Base-by-base conservation (phyloP, 2,888 invertebrate species). In the Sesamia inferens region DNA sequence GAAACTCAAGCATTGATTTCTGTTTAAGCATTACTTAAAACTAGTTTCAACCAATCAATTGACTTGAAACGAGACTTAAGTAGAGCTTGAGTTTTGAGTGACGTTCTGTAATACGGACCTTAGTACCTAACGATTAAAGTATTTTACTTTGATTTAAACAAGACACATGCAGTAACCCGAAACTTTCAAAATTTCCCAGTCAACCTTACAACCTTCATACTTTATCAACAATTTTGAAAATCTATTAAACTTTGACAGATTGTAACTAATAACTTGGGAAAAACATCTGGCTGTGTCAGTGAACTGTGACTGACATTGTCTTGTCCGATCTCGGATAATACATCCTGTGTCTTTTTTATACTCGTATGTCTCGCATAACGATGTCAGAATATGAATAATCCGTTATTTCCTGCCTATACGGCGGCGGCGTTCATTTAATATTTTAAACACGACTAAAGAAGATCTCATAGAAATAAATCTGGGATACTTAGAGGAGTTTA, bases 321-420 rank as follows among this genome's bases (percentile, higher is more conserved):
- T 66, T 65, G 69, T 74, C 59, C 51, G 16, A 71, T 61, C 22
- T 72, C 22, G 11, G 14, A 59, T 78, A 58, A 24, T 10, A 61
- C 55, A 71, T 83, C 84, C 81, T 64, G 68, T 71, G 64, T 68
- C 66, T 64, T 58, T 62, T 76, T 58, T 48, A 65, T 63, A 51
- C 47, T 51, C 39, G 10, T n/a, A 19, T 48, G n/a, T 42, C 55
- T 74, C 39, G 54, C 22, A 63, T 76, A 14, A 66, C 42, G 11
- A 63, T 76, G 54, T 42, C 61, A 44, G 13, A 58, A 63, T 58
- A 16, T 22, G 66, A 71, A 68, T 77, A 74, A 82, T 71, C 71
- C 19, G 57, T 69, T 47, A 61, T 57, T 69, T 83, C 82, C 84
- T 69, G 77, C 51, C 22, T 44, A 66, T 48, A 5, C n/a, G 8